phyloP scores from a whole-genome alignment of 2,888 invertebrate species.

The Dolomedes plantarius region DNA sequence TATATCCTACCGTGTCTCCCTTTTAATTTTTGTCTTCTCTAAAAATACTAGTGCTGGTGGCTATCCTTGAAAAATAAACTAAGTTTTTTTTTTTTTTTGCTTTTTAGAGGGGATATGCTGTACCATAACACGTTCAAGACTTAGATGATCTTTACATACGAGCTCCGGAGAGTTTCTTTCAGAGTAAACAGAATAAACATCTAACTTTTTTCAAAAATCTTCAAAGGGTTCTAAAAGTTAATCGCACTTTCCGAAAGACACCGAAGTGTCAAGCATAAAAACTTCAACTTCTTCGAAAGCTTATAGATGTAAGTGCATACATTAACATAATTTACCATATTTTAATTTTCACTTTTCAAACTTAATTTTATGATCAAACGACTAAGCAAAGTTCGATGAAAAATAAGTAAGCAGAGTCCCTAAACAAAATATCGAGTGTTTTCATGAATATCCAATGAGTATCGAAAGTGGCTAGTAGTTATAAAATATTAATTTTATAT shows the following conservation, averaged over 20 bases:
- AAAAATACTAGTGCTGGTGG: no score
- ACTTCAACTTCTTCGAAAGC: neutral
- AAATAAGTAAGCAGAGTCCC: neutral
- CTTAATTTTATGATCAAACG: neutral
- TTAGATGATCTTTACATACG: no score
- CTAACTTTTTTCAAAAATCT: no score
- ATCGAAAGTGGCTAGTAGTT: conserved; percentile 5
- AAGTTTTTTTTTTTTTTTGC: no score
- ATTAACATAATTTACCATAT: conserved; percentile 4
- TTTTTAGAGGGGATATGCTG: no score
- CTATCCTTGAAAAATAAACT: no score
- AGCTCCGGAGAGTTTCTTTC: no score
- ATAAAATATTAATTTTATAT: conserved; percentile 50
- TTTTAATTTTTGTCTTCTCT: no score
- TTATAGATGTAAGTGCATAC: neutral
- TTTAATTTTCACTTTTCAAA: neutral
- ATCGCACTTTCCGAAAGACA: neutral
- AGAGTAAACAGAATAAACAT: no score
- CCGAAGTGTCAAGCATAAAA: neutral
- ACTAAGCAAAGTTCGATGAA: no score
- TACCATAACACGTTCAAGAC: no score
- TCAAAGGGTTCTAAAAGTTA: neutral
- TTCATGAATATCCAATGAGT: neutral
- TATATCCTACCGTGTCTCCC: no score
- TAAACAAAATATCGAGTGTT: neutral